These are phyloP conservation scores for Manduca sexta DNA, from an alignment of 1,140 invertebrate genomes.

Conservation along the genomic window DNA sequence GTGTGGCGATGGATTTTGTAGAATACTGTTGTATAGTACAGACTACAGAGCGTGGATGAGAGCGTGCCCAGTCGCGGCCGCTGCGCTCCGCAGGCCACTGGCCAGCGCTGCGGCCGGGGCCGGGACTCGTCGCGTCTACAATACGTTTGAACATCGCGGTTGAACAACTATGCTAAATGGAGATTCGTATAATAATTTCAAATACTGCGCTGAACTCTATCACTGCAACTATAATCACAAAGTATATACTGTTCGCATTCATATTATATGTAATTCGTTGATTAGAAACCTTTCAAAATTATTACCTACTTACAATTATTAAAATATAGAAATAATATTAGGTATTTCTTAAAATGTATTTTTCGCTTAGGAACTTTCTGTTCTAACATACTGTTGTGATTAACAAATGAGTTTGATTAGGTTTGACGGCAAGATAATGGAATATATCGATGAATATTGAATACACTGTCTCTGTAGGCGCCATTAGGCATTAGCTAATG, in stretches of 20 bases:
- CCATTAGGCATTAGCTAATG: not conserved
- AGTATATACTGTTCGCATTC: slow-evolving; percentile 29
- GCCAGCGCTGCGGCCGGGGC: too few species aligned
- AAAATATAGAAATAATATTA: slow-evolving; percentile 57
- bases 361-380: slow-evolving; percentile 64
- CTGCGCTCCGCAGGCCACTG: not conserved
- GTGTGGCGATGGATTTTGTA: not conserved
- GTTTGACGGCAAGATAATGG: not conserved
- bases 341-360: slow-evolving; percentile 55
- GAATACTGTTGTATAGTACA: not conserved
- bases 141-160: too few species aligned
- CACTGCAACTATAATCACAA: slow-evolving; percentile 10
- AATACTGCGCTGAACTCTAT: slow-evolving; percentile 13
- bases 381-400: slow-evolving; percentile 48
- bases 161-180: not conserved
- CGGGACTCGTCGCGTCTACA: too few species aligned
- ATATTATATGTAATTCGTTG: slow-evolving; percentile 65
- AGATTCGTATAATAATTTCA: not conserved
- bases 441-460: not conserved
- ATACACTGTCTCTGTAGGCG: not conserved
- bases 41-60: too few species aligned
- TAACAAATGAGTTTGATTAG: slow-evolving; percentile 1
- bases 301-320: slow-evolving; percentile 61
- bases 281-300: slow-evolving; percentile 64
- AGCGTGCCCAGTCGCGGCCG: too few species aligned